These are phyloP conservation scores for Himalopsyche anomala DNA, from an alignment of 2,888 invertebrate species.

Conservation along the genomic window DNA sequence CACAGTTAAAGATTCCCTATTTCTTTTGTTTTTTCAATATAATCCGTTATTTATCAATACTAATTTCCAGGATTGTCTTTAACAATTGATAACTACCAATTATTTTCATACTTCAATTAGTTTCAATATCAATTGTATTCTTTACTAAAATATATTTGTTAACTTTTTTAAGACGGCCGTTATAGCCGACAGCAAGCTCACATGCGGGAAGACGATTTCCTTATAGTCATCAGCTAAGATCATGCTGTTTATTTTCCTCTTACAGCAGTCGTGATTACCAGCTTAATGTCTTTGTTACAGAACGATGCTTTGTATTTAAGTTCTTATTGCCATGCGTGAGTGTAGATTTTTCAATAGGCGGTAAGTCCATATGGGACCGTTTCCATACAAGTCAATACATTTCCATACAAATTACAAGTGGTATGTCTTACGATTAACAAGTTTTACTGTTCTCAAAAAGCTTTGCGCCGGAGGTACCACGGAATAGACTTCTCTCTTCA, in stretches of 20 bases:
- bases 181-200: too few relatives aligned
- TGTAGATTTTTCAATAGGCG: background rate
- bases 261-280: constrained; percentile 14
- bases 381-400: background rate
- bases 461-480: constrained; percentile 3
- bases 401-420: constrained; percentile 43
- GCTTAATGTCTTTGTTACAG: constrained; percentile 38
- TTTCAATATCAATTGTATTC: too few relatives aligned
- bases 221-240: background rate
- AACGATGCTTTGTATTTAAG: background rate
- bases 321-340: constrained; percentile 18
- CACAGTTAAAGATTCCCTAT: too few relatives aligned
- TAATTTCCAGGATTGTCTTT: too few relatives aligned
- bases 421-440: constrained; percentile 16
- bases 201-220: too few relatives aligned
- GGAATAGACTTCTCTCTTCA: background rate
- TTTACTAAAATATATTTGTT: too few relatives aligned
- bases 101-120: too few relatives aligned
- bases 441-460: constrained; percentile 8
- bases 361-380: constrained; percentile 4
- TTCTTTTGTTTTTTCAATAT: too few relatives aligned
- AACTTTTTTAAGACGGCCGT: too few relatives aligned
- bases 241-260: background rate
- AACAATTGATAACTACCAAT: too few relatives aligned
- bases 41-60: too few relatives aligned